Evolutionary conservation across 2,797 vertebrate genomes (phyloP), one percentile per base, ranked within the genome.

Genomic region (Myripristis murdjan): DNA sequence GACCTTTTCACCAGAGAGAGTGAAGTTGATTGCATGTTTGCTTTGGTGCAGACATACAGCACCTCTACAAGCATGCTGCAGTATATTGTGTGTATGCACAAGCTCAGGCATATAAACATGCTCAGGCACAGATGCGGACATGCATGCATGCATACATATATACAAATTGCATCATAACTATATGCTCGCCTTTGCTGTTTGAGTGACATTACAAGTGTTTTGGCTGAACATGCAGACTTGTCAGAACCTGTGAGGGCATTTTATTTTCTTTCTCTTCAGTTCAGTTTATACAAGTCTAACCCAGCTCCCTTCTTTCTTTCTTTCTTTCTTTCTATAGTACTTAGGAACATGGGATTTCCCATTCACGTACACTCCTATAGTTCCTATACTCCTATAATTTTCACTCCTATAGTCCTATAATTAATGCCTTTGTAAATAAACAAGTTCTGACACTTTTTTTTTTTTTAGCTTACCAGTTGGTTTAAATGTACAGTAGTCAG

Each of bases 401-500:
- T n/a, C n/a, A n/a, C n/a, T n/a, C 37, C 15, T 0, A 70, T 6
- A 79, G 43, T 41, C n/a, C n/a, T n/a, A n/a, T 67, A 70, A 77
- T 83, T 51, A 69, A 33, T 49, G 68, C 23, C 47, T 77, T 65
- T 23, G 35, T 73, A 75, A 87, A 84, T 75, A 81, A 64, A 83
- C 62, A 74, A 37, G 24, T 62, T 82, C 57, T 62, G 67, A 76
- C 64, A 71, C 41, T 28, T 28, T 28, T 28, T 28, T 28, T 28
- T 28, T 58, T 39, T 77, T 49, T 14, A 49, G 10, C 49, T 57
- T 52, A 58, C 71, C 2, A 47, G 65, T 77, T 53, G 43, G 58
- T 75, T 47, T 54, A 61, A 44, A 73, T 75, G 72, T 95, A 94
- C 92, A 92, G 93, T 95, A 95, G 93, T 92, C 87, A 90, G 90